phyloP scores from a whole-genome alignment of 2,888 invertebrate species.

The Ectemnius continuus region DNA sequence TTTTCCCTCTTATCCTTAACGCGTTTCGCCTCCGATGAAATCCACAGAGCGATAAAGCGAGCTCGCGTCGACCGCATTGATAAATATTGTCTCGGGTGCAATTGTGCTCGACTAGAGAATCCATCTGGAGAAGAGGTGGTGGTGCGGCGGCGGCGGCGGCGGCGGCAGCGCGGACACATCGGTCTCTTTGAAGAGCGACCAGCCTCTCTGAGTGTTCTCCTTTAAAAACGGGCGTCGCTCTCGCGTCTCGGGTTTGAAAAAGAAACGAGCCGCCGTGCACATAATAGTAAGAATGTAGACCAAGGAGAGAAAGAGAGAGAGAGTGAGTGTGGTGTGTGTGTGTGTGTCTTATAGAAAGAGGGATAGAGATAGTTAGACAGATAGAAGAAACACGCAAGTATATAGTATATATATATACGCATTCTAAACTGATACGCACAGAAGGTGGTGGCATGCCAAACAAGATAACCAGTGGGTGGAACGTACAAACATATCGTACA shows the following conservation, averaged over 20 bases:
- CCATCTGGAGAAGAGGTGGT: background rate
- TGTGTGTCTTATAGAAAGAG: no score
- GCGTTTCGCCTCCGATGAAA: background rate
- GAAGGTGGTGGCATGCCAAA: constrained; percentile 40
- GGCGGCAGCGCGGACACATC: no score
- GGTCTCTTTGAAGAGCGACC: background rate
- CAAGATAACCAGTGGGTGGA: constrained; percentile 37
- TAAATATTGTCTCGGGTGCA: constrained; percentile 1
- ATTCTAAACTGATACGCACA: constrained; percentile 31
- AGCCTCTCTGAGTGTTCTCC: background rate
- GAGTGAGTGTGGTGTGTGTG: no score
- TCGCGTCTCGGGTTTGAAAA: constrained; percentile 5
- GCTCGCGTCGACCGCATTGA: background rate
- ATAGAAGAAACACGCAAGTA: no score
- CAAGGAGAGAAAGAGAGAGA: constrained; percentile 11
- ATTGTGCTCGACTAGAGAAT: background rate
- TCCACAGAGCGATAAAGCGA: constrained; percentile 12
- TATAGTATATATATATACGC: constrained; percentile 15
- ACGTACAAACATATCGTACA: constrained; percentile 30
- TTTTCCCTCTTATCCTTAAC: constrained; percentile 16
- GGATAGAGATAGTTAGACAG: no score
- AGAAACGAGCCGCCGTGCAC: background rate
- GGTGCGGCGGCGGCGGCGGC: background rate
- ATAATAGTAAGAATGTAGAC: constrained; percentile 9
- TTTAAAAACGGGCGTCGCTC: background rate